Evolutionary conservation across 1,140 invertebrate genomes (phyloP), one percentile per base, ranked within the genome.

Genomic region (Stegodyphus mimosarum): DNA sequence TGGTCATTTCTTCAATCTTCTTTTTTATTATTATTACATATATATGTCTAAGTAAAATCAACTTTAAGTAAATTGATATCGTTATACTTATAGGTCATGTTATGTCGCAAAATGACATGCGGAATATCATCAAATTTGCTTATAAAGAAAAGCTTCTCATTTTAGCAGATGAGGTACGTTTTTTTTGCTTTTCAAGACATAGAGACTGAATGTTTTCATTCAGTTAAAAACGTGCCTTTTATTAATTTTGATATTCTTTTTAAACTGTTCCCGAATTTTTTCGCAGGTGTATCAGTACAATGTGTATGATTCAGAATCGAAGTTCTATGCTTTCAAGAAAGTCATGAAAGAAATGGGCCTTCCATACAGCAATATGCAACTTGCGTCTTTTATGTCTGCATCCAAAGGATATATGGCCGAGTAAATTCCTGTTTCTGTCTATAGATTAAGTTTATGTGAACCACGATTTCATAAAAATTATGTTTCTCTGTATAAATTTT

Each of bases 321-420:
- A 95, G 87, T 99, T 99, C 90, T 92, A 95, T 91, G 98, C 97
- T 0, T 99, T 99, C 89, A 99, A 99, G 90, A 98, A 97, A 91
- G 95, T 98, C 15, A 89, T 97, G 89, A 91, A 89, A 1, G 96
- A 99, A 91, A 94, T 99, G 95, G 97, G 97, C 6, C 91, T 93
- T 33, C 96, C 97, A 0, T 99, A 97, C 91, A 91, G 89, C 52
- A 90, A 92, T 70, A 93, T 97, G 92, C 98, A 99, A 91, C 90
- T 99, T 87, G 97, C 96, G 7, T 98, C 96, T 50, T 99, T 98
- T 90, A 96, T 99, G 95, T 98, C 97, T 0, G 94, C 95, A 69
- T 98, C 96, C 1, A 99, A 99, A 93, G 98, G 98, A 51, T 93
- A 91, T 88, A 93, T 93, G 92, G 92, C 93, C 87, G 92, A 93